phyloP scores from a whole-genome alignment of 2,113 vertebrate genomes.

The Cephalophus harveyi region DNA sequence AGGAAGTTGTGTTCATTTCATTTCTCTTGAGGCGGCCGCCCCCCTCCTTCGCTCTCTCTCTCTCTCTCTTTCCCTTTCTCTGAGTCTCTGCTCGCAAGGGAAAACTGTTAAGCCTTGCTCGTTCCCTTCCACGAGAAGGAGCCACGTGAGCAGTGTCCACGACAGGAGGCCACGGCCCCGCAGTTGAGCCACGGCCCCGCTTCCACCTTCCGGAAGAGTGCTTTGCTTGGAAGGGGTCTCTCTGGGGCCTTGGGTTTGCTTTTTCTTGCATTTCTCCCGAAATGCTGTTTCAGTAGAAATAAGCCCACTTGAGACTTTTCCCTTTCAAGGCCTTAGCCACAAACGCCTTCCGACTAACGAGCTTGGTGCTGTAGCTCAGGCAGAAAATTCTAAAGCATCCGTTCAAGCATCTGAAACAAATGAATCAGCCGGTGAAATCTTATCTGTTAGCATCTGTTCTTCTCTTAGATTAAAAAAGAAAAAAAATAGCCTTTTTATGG shows the following conservation, averaged over 20 bases:
- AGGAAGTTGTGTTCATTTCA: constrained; percentile 68
- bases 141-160: constrained; percentile 54
- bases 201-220: constrained; percentile 64
- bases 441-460: constrained; percentile 66
- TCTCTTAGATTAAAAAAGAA: constrained; percentile 53
- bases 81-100: constrained; percentile 67
- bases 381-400: constrained; percentile 76
- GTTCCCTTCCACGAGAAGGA: constrained; percentile 56
- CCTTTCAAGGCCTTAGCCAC: constrained; percentile 75
- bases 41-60: constrained; percentile 39
- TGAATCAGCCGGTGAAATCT: constrained; percentile 74
- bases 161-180: constrained; percentile 45
- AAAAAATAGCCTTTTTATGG: background rate
- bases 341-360: constrained; percentile 74
- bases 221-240: constrained; percentile 71
- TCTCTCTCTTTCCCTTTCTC: constrained; percentile 65
- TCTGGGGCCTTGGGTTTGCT: constrained; percentile 65
- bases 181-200: constrained; percentile 51
- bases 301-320: constrained; percentile 70
- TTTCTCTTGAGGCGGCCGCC: constrained; percentile 46
- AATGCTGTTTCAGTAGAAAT: constrained; percentile 75
- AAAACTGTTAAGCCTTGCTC: constrained; percentile 1
- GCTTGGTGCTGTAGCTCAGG: constrained; percentile 73
- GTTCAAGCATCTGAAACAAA: constrained; percentile 80
- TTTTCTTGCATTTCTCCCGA: constrained; percentile 72